These are phyloP conservation scores for Acanthurus tractus DNA, from an alignment of 2,797 vertebrate species.

Conservation along the genomic window DNA sequence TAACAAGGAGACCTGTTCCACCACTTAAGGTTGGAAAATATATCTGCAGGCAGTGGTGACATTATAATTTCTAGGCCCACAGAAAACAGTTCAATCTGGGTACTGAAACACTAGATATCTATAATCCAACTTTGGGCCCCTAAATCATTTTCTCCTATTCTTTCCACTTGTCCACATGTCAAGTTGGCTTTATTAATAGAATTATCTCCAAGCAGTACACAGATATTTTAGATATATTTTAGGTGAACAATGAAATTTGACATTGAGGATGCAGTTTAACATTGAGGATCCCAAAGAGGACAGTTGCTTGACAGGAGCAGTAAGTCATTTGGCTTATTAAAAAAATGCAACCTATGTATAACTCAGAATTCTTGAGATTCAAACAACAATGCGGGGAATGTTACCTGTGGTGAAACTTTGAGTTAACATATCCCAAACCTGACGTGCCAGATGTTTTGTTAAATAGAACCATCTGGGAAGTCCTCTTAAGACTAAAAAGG, in stretches of 20 bases:
- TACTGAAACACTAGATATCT: slow-evolving; percentile 33
- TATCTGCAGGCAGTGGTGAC: slow-evolving; percentile 11
- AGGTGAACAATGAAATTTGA: too few species aligned
- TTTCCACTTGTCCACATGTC: not conserved
- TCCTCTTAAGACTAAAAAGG: too few species aligned
- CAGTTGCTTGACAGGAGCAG: slow-evolving; percentile 5
- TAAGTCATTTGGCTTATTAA: slow-evolving; percentile 7
- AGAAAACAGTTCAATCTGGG: slow-evolving; percentile 14
- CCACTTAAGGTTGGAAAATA: slow-evolving; percentile 25
- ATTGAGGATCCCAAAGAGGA: too few species aligned
- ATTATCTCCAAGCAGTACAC: not conserved
- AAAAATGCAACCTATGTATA: slow-evolving; percentile 1
- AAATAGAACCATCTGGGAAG: too few species aligned
- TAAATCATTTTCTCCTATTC: slow-evolving; percentile 27
- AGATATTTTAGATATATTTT: slow-evolving; percentile 32
- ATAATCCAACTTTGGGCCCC: slow-evolving; percentile 23
- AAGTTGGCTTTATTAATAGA: slow-evolving; percentile 14
- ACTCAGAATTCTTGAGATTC: not conserved
- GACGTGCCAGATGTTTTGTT: too few species aligned
- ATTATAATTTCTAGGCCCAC: slow-evolving; percentile 19
- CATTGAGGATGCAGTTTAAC: too few species aligned
- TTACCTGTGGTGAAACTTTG: not conserved
- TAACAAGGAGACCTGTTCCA: slow-evolving; percentile 21
- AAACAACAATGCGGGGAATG: not conserved
- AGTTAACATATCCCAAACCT: too few species aligned